These are phyloP conservation scores for Rallus crepitans DNA, from an alignment of 2,797 vertebrate species.

Conservation along the genomic window DNA sequence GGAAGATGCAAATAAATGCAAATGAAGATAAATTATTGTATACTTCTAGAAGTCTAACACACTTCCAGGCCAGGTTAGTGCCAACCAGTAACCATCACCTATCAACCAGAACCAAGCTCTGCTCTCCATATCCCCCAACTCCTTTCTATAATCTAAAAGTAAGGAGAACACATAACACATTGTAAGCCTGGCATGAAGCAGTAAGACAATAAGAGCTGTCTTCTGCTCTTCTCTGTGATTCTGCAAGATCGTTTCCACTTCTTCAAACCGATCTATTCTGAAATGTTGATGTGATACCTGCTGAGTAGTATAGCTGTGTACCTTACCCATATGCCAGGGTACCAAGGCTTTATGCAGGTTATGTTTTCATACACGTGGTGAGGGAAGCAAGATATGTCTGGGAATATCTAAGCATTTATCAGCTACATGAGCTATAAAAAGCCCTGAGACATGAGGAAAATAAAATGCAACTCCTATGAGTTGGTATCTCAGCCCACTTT, in stretches of 20 bases:
- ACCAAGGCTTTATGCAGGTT: background rate
- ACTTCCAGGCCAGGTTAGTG: background rate
- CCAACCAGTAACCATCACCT: background rate
- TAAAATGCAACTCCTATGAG: background rate
- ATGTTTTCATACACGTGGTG: rapidly evolving
- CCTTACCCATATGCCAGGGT: background rate
- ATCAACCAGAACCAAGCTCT: background rate
- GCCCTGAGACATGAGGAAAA: rapidly evolving
- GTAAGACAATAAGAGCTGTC: background rate
- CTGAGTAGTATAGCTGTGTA: background rate
- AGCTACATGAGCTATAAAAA: background rate
- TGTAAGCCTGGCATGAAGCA: background rate
- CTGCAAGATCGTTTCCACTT: background rate
- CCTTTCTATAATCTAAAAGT: background rate
- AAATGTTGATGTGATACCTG: background rate
- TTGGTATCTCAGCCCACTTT: background rate
- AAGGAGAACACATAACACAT: rapidly evolving
- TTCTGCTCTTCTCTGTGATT: background rate
- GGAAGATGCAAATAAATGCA: background rate
- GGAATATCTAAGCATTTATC: background rate
- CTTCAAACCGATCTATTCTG: background rate
- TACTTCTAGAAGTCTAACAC: background rate
- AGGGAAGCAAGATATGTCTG: background rate
- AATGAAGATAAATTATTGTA: background rate
- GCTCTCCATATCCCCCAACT: rapidly evolving